Base-by-base conservation (phyloP, 1,140 invertebrate genomes). In the Lasioglossum albipes region DNA sequence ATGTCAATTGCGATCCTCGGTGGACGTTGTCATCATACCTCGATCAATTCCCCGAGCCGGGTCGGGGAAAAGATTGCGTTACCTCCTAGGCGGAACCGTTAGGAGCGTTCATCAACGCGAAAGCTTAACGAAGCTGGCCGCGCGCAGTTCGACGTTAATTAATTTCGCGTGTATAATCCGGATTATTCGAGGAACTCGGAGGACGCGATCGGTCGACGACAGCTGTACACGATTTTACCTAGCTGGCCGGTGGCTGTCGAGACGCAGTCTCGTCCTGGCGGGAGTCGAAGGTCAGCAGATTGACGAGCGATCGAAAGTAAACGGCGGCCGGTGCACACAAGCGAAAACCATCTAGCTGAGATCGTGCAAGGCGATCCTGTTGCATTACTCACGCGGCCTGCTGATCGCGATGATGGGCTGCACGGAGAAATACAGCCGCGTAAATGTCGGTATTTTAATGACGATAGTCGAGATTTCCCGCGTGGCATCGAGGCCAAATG, bases 361-460 rank as follows among this genome's bases (percentile, higher is more conserved):
- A 77, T 67, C 41, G 61, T 9, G 66, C 27, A 12, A 45, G 20
- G 71, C 49, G 72, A 86, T 85, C 81, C 68, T 62, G 70, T 4
- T 18, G 77, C 83, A 83, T 83, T 83, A 68, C 75, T 85, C 84
- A 72, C 75, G 54, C 61, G 73, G 45, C 75, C 52, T 61, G 42
- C 27, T 71, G 83, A 74, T 82, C 67, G 75, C 70, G 73, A 83
- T 83, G 83, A 86, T 68, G 80, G 59, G 57, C 54, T n/a, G 67
- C 70, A n/a, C 72, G 74, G 75, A 70, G 75, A 85, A 85, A 79
- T 85, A 86, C 76, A 76, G 84, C 68, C 84, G 74, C 31, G 75
- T 76, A 82, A 82, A 84, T 85, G 64, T 70, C 66, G 73, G 68
- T 67, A 68, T 73, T 75, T 84, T 78, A 84, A 84, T 45, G 75